Conservation (phyloP, 2,113 vertebrate species). For the Myxocyprinus asiaticus region DNA sequence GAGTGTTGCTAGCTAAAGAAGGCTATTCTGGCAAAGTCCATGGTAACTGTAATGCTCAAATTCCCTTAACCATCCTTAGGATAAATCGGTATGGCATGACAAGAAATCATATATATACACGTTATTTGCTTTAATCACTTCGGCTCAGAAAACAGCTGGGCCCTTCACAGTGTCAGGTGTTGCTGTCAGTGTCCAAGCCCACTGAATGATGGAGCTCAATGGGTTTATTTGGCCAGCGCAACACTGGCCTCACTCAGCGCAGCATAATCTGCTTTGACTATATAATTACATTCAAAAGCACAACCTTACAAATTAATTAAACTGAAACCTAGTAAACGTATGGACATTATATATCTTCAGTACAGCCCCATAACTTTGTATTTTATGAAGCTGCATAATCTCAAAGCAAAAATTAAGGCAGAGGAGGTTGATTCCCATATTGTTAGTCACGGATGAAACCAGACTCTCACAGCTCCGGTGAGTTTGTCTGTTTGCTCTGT, state of each 20-base stretch:
- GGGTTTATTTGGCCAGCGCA: constrained; percentile 1
- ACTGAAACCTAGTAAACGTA: neutral
- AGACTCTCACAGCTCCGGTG: too few relatives aligned
- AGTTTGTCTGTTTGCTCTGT: too few relatives aligned
- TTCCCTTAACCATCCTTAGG: neutral
- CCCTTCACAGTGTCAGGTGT: constrained; percentile 38
- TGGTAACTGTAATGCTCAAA: neutral
- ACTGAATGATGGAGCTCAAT: constrained; percentile 18
- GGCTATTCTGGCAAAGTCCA: constrained; percentile 17
- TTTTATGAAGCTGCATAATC: too few relatives aligned
- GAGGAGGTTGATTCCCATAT: too few relatives aligned
- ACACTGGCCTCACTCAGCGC: constrained; percentile 23
- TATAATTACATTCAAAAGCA: constrained; percentile 38
- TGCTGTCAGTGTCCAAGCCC: constrained; percentile 32
- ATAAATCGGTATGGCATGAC: neutral
- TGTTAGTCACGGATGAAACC: too few relatives aligned
- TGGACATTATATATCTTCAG: neutral
- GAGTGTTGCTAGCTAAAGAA: constrained; percentile 19
- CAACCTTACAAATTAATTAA: constrained; percentile 61
- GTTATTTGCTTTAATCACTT: constrained; percentile 27
- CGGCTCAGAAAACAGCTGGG: constrained; percentile 38
- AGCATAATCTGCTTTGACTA: constrained; percentile 55
- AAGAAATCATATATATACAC: neutral
- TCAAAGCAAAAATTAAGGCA: too few relatives aligned
- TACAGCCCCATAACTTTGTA: neutral